Evolutionary conservation across 2,797 vertebrate species (phyloP).

Genomic region (Sebastes vulpes): DNA sequence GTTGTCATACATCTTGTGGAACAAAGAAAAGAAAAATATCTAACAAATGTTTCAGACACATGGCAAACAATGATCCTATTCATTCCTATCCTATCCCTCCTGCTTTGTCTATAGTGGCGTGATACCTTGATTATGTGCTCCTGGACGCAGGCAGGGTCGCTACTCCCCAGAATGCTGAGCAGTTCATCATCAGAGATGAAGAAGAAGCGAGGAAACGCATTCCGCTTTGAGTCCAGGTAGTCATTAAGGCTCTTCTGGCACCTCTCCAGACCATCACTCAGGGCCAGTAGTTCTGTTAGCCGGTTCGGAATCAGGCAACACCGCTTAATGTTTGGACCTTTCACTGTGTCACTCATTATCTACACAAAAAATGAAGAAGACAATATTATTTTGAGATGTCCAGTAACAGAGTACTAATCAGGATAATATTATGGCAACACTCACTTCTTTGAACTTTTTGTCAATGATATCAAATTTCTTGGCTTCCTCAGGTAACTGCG

Average conservation of each 20-base stretch:
- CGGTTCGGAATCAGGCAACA: conserved; percentile 91
- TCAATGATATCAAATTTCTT: conserved; percentile 94
- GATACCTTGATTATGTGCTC: conserved; percentile 98
- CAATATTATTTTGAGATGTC: neutral
- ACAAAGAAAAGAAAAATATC: neutral
- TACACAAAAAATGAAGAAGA: conserved; percentile 55
- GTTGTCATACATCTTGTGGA: conserved; percentile 95
- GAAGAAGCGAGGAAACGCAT: conserved; percentile 97
- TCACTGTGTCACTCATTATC: conserved; percentile 93
- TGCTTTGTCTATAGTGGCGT: neutral
- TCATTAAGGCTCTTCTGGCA: conserved; percentile 98
- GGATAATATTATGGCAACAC: conserved; percentile 18
- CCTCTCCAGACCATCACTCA: conserved; percentile 92
- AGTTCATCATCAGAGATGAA: conserved; percentile 98
- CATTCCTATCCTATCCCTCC: neutral
- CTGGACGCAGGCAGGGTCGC: conserved; percentile 92
- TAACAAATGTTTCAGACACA: conserved; percentile 4
- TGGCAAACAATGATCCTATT: neutral
- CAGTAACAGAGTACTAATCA: neutral
- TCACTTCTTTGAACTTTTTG: conserved; percentile 91
- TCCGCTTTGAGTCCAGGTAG: conserved; percentile 95
- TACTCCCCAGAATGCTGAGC: conserved; percentile 96
- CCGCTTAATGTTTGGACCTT: conserved; percentile 89
- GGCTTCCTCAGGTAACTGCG: conserved; percentile 94
- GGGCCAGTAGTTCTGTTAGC: conserved; percentile 87